Base-by-base conservation (phyloP, 2,113 vertebrate species). In the Lepisosteus oculatus region DNA sequence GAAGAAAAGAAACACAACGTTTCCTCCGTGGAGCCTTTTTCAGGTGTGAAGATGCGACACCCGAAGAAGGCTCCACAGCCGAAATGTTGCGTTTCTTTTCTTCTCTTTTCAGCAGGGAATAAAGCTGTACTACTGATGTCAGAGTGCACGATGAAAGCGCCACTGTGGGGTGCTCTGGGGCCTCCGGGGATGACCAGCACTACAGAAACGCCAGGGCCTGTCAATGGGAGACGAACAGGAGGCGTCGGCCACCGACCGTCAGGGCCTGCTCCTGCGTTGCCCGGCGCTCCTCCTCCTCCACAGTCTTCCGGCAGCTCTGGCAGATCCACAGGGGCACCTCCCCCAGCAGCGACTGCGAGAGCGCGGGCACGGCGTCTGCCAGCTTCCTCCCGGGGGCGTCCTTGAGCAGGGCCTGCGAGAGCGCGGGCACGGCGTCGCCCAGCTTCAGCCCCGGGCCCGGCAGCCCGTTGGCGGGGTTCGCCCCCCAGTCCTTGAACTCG, bases 251-350 rank as follows among this genome's bases (percentile, higher is more conserved):
- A 85, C 89, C 82, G 90, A 99, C 97, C 87, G 93, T 90, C 76
- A 93, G 86, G 41, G 93, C 89, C 77, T 95, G 95, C 82, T 99
- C 97, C 83, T 91, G 94, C 74, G 91, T 90, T 1, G 94, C 93
- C 86, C 94, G 92, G 74, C 94, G 93, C 84, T 99, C 97, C 82
- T 98, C 97, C 74, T 99, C 97, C 83, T 99, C 97, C 86, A 99
- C 95, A 6, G 95, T 98, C 85, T 95, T 97, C 80, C 95, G 93
- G 88, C 97, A 99, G 85, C 94, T 98, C 89, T 99, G 97, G 91
- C 97, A 99, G 87, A 99, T 98, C 97, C 97, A 98, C 73, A 98
- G 94, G 41, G 97, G 97, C 89, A 98, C 95, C 80, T 98, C 97
- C 74, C 96, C 96, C 89, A 99, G 87, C 79, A 99, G 93, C 72